Base-by-base conservation (phyloP, 2,888 invertebrate genomes). In the Phorcus lineatus region DNA sequence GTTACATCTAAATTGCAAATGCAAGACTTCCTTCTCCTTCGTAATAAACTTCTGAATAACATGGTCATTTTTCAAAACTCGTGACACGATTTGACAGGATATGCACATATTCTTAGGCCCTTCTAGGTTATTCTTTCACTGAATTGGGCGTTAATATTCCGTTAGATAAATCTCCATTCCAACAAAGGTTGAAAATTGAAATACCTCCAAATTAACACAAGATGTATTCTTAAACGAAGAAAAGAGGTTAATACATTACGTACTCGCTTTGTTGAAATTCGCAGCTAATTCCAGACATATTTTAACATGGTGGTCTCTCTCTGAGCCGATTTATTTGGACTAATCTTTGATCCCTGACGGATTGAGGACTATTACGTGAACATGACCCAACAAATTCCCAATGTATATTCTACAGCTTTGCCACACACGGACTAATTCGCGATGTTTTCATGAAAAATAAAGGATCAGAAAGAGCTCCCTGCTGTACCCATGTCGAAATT, bases 401-500 rank as follows among this genome's bases (percentile, higher is more conserved):
- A 36, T 70, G 70, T 70, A 36, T 70, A 70, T 70, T 24, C 36
- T 36, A 70, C 17, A 36, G 31, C 28, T 19, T 17, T 36, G 40
- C 70, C 70, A 70, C 70, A 70, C 70, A 70, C 70, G 36, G 40
- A 40, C 28, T 19, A 36, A 17, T 36, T 47, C 11, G 31, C 28
- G 40, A 19, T 70, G 70, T 70, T 70, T 70, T 28, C n/a, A 70
- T 70, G 28, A 36, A 70, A 36, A 70, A 40, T 40, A 31, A 36
- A 36, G 70, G 70, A 70, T 70, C 70, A 70, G 70, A 19, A 19
- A 40, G 40, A 16, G 70, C 70, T 17, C 70, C 70, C n/a, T 70
- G 70, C 36, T n/a, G 3, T 36, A 70, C 70, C 70, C 70, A 22
- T 36, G 36, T 36, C 36, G 40, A 70, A 70, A 40, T 78, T 62